These are phyloP conservation scores for Holacanthella duospinosa DNA, from an alignment of 2,888 invertebrate genomes.

Conservation along the genomic window DNA sequence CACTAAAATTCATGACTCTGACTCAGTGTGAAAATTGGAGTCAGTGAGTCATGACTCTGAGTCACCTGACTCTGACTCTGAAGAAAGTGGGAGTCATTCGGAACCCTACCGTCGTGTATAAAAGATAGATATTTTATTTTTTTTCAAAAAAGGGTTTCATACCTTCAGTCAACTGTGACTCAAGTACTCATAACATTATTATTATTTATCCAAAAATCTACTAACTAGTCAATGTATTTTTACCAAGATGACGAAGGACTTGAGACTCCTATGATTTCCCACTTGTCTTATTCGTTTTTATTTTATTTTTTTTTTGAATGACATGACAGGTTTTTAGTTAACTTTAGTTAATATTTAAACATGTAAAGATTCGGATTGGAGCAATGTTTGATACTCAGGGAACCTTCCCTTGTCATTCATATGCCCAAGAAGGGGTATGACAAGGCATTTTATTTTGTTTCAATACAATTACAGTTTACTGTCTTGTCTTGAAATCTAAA, in stretches of 20 bases:
- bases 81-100: too few species aligned
- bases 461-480: not conserved
- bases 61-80: too few species aligned
- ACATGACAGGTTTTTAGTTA: conserved; percentile 1
- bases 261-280: not conserved
- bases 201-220: not conserved
- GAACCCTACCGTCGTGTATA: not conserved
- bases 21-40: too few species aligned
- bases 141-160: not conserved
- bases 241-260: not conserved
- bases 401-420: not conserved
- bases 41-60: too few species aligned
- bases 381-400: not conserved
- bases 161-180: not conserved
- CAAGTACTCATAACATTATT: not conserved
- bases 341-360: conserved; percentile 1
- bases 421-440: not conserved
- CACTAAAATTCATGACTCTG: too few species aligned
- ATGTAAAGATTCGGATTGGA: not conserved
- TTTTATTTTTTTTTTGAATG: not conserved
- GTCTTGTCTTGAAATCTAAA: not conserved
- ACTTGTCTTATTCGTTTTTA: not conserved
- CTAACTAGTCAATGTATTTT: not conserved
- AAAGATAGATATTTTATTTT: not conserved
- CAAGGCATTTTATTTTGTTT: not conserved